Conservation (phyloP, 1,140 invertebrate species). For the Scylla paramamosain region DNA sequence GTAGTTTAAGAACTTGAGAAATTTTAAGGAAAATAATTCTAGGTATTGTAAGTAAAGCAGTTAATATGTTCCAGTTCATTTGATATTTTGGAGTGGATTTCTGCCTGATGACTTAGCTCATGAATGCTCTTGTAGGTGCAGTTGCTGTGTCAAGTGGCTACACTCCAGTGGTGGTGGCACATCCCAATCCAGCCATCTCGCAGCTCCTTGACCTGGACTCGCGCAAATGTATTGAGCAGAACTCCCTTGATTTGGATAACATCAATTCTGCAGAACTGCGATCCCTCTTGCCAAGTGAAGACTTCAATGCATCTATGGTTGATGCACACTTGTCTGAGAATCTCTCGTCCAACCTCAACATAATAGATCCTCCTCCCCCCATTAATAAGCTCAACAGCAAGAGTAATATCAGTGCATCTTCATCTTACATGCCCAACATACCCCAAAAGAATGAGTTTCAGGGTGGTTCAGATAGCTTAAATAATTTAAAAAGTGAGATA, state of each 20-base stretch:
- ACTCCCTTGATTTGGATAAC: constrained; percentile 73
- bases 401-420: constrained; percentile 44
- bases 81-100: too few species aligned
- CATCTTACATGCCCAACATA: constrained; percentile 63
- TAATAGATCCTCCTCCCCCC: constrained; percentile 74
- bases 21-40: too few species aligned
- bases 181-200: constrained; percentile 59
- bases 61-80: too few species aligned
- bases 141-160: constrained; percentile 35
- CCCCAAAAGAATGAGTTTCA: constrained; percentile 70
- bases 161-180: background rate
- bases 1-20: too few species aligned
- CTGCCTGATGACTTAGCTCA: background rate
- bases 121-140: background rate
- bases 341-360: constrained; percentile 77
- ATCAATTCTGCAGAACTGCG: constrained; percentile 77
- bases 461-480: constrained; percentile 82
- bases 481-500: constrained; percentile 76
- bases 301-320: constrained; percentile 78
- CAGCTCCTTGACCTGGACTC: constrained; percentile 75
- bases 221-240: constrained; percentile 75
- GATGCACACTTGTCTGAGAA: constrained; percentile 78
- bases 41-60: too few species aligned
- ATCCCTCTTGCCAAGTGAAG: constrained; percentile 78
- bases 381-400: constrained; percentile 66